Conservation (phyloP, 2,797 vertebrate genomes). For the Gobio occitaniae region DNA sequence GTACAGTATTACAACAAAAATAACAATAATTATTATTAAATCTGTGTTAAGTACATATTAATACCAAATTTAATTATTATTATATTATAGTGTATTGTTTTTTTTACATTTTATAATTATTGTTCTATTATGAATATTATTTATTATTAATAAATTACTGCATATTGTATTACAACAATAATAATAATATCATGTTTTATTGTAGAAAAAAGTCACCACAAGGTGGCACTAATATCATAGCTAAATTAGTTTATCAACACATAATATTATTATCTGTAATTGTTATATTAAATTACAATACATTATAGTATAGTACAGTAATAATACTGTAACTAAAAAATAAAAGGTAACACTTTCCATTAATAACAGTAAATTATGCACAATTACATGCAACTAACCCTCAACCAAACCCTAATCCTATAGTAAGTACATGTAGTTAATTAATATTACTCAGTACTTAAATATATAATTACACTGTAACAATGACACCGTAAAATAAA, state of each 20-base stretch:
- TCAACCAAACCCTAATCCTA: too few species aligned
- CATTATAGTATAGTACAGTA: neutral
- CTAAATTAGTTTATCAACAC: neutral
- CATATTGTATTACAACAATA: neutral
- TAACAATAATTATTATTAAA: neutral
- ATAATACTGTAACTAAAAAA: neutral
- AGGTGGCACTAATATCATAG: neutral
- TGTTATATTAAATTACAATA: neutral
- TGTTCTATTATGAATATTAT: neutral
- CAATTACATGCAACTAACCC: too few species aligned
- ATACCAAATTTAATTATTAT: neutral
- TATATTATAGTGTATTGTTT: neutral
- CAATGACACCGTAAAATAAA: too few species aligned
- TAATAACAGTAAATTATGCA: too few species aligned
- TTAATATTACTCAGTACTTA: too few species aligned
- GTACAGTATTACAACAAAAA: neutral
- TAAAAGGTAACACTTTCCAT: too few species aligned
- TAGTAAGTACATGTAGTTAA: too few species aligned
- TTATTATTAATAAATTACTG: neutral
- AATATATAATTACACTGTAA: too few species aligned
- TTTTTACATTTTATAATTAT: neutral
- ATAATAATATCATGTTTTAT: neutral
- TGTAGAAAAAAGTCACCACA: neutral
- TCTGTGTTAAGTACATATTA: neutral
- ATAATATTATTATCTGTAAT: neutral